Base-by-base conservation (phyloP, 2,113 vertebrate genomes). In the Dicentrarchus labrax region DNA sequence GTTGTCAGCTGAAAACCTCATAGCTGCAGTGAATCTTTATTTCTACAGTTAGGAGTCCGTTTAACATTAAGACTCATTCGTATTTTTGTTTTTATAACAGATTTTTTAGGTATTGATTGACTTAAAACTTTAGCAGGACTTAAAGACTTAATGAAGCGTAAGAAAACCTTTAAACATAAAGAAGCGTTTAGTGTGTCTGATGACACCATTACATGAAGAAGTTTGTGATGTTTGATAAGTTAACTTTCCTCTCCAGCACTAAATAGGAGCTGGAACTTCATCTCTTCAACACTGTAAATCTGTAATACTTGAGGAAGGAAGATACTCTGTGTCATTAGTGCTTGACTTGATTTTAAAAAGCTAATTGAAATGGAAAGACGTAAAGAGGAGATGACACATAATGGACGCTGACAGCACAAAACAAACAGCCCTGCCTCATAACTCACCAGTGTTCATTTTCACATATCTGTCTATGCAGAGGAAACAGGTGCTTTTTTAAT, bases 341-440 rank as follows among this genome's bases (percentile, higher is more conserved):
- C 13, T 22, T 17, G 38, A 67, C 7, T 51, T 19, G 24, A 50
- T 81, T 74, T 81, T 9, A 5, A n/a, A 45, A 71, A n/a, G 36
- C 15, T 39, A 24, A n/a, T 8, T 30, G 4, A 0, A 48, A 39
- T 43, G 30, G 30, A 30, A 76, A 71, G 8, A 56, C 17, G 4
- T 13, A 8, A 54, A 24, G 21, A 47, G 12, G 50, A 45, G 50
- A 70, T 60, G 56, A 22, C n/a, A 50, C 70, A 80, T 16, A 8
- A 60, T 59, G 9, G 60, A 65, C 30, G 13, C 43, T 69, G 69
- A 74, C 7, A 41, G 43, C 38, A 73, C 12, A 57, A 62, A 78
- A 69, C 39, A 56, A 30, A 30, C 30, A 30, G 30, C 30, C 5
- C 41, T 43, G 21, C 45, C 9, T 54, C 65, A 54, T 45, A 2